phyloP scores from a whole-genome alignment of 2,113 vertebrate species.

The Callithrix jacchus region DNA sequence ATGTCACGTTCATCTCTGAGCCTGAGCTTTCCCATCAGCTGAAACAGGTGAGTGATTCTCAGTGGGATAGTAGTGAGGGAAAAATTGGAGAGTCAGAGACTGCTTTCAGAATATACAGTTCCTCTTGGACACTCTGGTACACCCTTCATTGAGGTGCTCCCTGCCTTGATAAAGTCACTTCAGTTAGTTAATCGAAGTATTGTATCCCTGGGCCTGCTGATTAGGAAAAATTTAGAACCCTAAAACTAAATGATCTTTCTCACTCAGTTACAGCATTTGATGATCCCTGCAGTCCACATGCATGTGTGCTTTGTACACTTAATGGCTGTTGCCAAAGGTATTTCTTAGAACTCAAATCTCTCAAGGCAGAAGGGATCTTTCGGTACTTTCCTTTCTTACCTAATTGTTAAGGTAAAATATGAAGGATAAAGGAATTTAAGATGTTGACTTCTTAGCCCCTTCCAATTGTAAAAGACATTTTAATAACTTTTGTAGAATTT shows the following conservation, averaged over 20 bases:
- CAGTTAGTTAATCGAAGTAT: neutral
- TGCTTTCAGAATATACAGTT: neutral
- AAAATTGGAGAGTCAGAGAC: neutral
- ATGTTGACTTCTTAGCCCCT: neutral
- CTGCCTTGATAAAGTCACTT: neutral
- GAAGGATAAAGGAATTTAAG: conserved; percentile 19
- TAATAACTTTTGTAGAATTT: conserved; percentile 13
- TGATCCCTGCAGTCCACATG: neutral
- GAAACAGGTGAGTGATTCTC: neutral
- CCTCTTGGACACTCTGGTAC: neutral
- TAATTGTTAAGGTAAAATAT: neutral
- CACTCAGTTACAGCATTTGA: conserved; percentile 24
- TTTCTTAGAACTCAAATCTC: conserved; percentile 30
- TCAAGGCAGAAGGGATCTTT: neutral
- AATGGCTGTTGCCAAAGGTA: neutral
- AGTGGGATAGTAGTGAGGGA: neutral
- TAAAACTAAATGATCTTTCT: conserved; percentile 32
- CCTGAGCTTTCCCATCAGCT: neutral
- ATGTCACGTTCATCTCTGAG: neutral
- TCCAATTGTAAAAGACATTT: neutral
- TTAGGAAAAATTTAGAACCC: neutral
- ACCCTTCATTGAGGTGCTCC: neutral
- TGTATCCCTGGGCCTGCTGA: neutral
- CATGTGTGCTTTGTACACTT: neutral
- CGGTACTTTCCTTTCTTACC: neutral